These are phyloP conservation scores for Scaptomyza montana DNA, from an alignment of 1,140 invertebrate species.

Conservation along the genomic window DNA sequence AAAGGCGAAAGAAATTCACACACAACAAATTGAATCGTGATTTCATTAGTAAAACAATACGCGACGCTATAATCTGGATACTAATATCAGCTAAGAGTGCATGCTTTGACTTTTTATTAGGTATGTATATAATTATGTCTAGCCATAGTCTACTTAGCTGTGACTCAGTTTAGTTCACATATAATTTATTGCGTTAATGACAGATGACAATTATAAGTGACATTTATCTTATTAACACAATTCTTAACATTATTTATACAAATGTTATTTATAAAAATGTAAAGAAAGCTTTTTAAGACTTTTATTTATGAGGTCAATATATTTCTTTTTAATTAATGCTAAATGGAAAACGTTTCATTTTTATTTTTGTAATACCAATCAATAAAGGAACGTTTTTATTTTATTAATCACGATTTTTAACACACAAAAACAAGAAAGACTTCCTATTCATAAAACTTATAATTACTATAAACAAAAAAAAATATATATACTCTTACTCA, in stretches of 20 bases:
- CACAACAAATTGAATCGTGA: constrained; percentile 30
- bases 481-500: not conserved
- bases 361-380: too few relatives aligned
- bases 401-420: too few relatives aligned
- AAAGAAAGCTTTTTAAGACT: not conserved
- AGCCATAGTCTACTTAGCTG: not conserved
- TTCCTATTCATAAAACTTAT: not conserved
- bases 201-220: not conserved
- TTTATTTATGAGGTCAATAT: too few relatives aligned
- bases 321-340: too few relatives aligned
- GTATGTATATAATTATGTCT: constrained; percentile 1
- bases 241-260: not conserved
- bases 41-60: constrained; percentile 20
- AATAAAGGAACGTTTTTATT: too few relatives aligned
- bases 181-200: not conserved
- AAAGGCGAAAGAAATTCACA: not conserved
- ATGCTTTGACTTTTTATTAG: constrained; percentile 25
- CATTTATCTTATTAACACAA: constrained; percentile 8
- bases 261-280: not conserved
- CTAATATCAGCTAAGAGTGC: constrained; percentile 2
- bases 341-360: too few relatives aligned
- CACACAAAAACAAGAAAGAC: not conserved
- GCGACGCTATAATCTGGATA: constrained; percentile 13
- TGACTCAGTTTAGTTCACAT: not conserved
- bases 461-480: not conserved